phyloP scores from a whole-genome alignment of 2,797 vertebrate species.

The Sebastes oblongus region DNA sequence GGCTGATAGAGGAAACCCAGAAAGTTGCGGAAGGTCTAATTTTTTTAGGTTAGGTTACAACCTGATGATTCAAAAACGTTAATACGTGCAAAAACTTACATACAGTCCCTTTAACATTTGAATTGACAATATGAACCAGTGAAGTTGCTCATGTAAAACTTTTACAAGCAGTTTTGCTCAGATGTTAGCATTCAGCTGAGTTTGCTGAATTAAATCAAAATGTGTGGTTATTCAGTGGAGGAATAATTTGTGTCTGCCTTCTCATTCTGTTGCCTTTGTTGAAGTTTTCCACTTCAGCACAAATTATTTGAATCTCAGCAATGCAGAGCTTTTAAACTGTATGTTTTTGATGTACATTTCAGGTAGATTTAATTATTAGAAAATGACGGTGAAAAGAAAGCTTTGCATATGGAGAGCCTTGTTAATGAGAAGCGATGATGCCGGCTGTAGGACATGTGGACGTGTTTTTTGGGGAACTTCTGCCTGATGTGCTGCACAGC shows the following conservation, averaged over 20 bases:
- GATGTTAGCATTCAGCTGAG: slow-evolving; percentile 14
- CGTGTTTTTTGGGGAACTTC: background rate
- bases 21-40: no score
- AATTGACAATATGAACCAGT: background rate
- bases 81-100: background rate
- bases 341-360: slow-evolving; percentile 21
- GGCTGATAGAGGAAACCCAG: no score
- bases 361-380: slow-evolving; percentile 21
- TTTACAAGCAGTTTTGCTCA: background rate
- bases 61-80: no score
- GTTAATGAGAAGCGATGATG: background rate
- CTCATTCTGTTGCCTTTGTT: slow-evolving; percentile 19
- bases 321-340: slow-evolving; percentile 5
- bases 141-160: background rate
- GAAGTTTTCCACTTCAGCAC: slow-evolving; percentile 26
- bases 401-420: background rate
- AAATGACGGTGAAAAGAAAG: background rate
- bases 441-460: background rate
- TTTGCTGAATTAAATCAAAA: slow-evolving; percentile 21
- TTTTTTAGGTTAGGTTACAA: no score
- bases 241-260: slow-evolving; percentile 29
- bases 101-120: background rate
- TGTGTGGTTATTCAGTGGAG: background rate
- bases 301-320: slow-evolving; percentile 17
- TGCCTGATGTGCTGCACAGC: slow-evolving; percentile 14